These are phyloP conservation scores for Notocelia uddmanniana DNA, from an alignment of 2,888 invertebrate genomes.

Conservation along the genomic window DNA sequence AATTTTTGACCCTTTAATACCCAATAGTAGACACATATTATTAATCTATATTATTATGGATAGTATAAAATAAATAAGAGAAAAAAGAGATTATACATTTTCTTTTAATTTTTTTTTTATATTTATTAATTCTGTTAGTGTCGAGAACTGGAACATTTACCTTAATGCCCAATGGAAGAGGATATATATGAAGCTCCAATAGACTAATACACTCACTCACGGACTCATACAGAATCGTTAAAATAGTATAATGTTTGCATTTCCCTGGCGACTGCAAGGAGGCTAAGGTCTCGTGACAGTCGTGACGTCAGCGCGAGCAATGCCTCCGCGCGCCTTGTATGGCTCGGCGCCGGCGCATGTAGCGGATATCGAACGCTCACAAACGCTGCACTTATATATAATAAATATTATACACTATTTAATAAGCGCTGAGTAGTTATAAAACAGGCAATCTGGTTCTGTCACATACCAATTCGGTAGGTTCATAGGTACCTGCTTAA, in stretches of 20 bases:
- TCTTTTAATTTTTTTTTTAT: too few species aligned
- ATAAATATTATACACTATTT: conserved; percentile 18
- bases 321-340: conserved; percentile 61
- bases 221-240: background rate
- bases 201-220: background rate
- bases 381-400: conserved; percentile 18
- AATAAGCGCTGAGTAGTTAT: conserved; percentile 16
- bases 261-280: conserved; percentile 29
- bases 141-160: too few species aligned
- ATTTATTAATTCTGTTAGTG: too few species aligned
- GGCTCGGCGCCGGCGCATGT: conserved; percentile 67
- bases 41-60: too few species aligned
- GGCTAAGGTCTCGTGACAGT: conserved; percentile 54
- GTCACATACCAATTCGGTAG: background rate
- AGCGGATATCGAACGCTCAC: conserved; percentile 46
- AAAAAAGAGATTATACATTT: too few species aligned
- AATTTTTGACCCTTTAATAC: too few species aligned
- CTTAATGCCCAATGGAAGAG: too few species aligned
- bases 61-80: too few species aligned
- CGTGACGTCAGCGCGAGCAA: conserved; percentile 62
- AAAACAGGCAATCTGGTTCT: background rate
- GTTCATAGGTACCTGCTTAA: too few species aligned
- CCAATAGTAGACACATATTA: too few species aligned
- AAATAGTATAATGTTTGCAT: background rate
- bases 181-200: too few species aligned